Evolutionary conservation across 2,888 invertebrate species (phyloP).

Genomic region (Dynastes grantii): DNA sequence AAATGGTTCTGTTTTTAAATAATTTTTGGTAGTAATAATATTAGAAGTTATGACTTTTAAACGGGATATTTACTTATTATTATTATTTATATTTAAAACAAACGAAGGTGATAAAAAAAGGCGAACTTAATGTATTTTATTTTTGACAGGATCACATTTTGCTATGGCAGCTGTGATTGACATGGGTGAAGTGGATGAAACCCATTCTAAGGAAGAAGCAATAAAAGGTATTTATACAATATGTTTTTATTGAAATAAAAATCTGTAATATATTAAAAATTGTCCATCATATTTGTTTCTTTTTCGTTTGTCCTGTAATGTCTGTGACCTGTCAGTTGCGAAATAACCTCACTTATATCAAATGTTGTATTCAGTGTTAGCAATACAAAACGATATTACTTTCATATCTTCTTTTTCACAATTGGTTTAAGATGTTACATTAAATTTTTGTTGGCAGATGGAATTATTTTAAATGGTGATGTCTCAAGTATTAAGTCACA

Average conservation of each 20-base stretch:
- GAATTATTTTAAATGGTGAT: slow-evolving; percentile 65
- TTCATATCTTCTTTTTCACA: too few relatives aligned
- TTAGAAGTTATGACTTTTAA: not conserved
- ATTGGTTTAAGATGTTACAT: not conserved
- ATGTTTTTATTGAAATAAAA: slow-evolving; percentile 1
- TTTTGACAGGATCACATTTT: slow-evolving; percentile 53
- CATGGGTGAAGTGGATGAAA: slow-evolving; percentile 70
- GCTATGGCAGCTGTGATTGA: slow-evolving; percentile 69
- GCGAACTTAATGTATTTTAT: slow-evolving; percentile 35
- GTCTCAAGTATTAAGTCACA: slow-evolving; percentile 60
- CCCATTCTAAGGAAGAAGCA: slow-evolving; percentile 68
- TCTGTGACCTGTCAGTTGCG: slow-evolving; percentile 6
- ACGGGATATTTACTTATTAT: not conserved
- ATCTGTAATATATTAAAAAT: not conserved
- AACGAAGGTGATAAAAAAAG: slow-evolving; percentile 24
- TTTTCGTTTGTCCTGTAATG: not conserved
- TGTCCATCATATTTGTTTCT: not conserved
- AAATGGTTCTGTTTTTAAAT: not conserved
- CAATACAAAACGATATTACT: not conserved
- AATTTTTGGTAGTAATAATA: not conserved
- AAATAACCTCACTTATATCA: slow-evolving; percentile 25
- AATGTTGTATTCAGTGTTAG: not conserved
- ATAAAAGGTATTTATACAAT: slow-evolving; percentile 56
- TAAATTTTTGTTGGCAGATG: slow-evolving; percentile 53
- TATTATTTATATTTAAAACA: slow-evolving; percentile 39